Base-by-base conservation (phyloP, 1,140 invertebrate species). In the Subanguina moxae region DNA sequence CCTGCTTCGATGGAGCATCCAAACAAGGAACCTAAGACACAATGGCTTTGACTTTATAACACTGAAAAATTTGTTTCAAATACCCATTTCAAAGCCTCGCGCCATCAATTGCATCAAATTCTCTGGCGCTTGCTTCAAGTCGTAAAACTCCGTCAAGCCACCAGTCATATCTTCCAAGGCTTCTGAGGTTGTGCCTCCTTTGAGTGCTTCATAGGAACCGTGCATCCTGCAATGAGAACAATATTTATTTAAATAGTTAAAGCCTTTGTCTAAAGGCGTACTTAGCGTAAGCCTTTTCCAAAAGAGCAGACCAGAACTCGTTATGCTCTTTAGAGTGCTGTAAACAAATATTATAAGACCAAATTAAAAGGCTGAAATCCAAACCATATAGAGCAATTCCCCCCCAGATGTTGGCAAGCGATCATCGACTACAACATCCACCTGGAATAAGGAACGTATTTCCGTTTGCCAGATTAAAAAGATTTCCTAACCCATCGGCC, bases 151-250 rank as follows among this genome's bases (percentile, higher is more conserved):
- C 0, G 92, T 92, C 0, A 97, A 90, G 46, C 94, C 94, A 1
- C 94, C 94, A 11, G 94, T 98, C 83, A 98, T 97, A 85, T 99
- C 95, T 82, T 97, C 94, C 0, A 94, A 94, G 3, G 76, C 75
- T 83, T 99, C 95, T 77, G 90, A 92, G 0, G 93, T 95, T 0
- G 91, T 92, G 23, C 95, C 95, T 48, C 95, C 95, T 83, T 97
- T 97, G 0, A 98, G 86, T 0, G 94, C 91, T 84, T 98, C 95
- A 83, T 98, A 99, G 0, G 92, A 95, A 0, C 94, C 94, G 83
- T 94, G 91, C 32, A 97, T 90, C 89, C 38, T 75, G 38, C n/a
- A n/a, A 21, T 42, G 0, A 21, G 0, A 62, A 62, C 13, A 43
- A 32, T 62, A 8, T 15, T 9, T 1, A 27, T 1, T 38, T 62